phyloP scores from a whole-genome alignment of 2,797 vertebrate genomes.

The Bufotes viridis region DNA sequence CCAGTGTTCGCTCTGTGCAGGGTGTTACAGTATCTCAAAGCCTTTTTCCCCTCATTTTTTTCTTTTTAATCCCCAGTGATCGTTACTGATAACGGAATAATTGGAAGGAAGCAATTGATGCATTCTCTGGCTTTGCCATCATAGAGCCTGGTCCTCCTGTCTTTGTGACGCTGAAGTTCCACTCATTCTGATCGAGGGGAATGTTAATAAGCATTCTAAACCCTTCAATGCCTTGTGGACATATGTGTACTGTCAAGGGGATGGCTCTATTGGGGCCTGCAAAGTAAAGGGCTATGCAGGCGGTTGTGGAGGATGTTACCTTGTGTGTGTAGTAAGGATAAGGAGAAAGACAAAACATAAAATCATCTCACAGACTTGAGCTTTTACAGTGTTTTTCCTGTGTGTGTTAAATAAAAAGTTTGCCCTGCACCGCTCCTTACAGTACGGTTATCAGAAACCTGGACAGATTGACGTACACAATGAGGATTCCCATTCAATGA shows the following conservation, averaged over 20 bases:
- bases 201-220: conserved; percentile 38
- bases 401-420: no score
- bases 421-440: background rate
- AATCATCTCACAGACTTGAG: background rate
- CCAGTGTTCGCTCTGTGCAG: conserved; percentile 71
- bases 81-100: conserved; percentile 76
- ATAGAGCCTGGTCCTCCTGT: conserved; percentile 34
- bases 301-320: background rate
- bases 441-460: background rate
- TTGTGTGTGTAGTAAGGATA: background rate
- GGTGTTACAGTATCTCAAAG: conserved; percentile 71
- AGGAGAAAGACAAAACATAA: background rate
- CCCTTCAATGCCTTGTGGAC: conserved; percentile 50
- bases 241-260: conserved; percentile 46
- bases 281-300: background rate
- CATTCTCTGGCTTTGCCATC: conserved; percentile 51
- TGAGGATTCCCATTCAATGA: background rate
- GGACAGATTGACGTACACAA: background rate
- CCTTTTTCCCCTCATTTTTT: conserved; percentile 64
- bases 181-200: conserved; percentile 28
- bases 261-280: conserved; percentile 40
- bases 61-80: conserved; percentile 71
- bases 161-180: conserved; percentile 31
- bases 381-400: no score
- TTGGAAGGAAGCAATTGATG: conserved; percentile 67